Base-by-base conservation (phyloP, 1,140 invertebrate genomes). In the Procambarus clarkii region DNA sequence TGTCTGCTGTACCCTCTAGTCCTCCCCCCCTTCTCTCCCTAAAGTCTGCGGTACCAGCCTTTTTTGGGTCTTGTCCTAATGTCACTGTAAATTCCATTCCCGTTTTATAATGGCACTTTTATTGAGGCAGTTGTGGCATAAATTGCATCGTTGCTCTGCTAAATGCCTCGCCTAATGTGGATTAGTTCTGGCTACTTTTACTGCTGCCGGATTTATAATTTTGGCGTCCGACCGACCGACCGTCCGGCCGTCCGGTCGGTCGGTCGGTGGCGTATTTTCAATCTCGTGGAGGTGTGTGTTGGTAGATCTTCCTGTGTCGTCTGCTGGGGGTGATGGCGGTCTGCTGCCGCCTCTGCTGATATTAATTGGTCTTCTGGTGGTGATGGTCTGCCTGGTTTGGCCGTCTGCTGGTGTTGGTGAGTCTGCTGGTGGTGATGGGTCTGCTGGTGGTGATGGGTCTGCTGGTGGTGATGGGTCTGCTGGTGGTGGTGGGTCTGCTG, bases 81-180 rank as follows among this genome's bases (percentile, higher is more conserved):
- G 83, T 50, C 83, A 50, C 83, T 74, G 64, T 86, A 86, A 86
- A 86, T 86, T 77, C 83, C 69, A 74, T 76, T 86, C 44, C 69
- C 83, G 58, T 76, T 86, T 86, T 76, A 86, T 76, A 86, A 86
- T 86, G 83, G 69, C 48, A 86, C 83, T 86, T 86, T 86, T 86
- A 86, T 86, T 74, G 83, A 64, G 58, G 45, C 69, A 54, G 45
- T 86, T 86, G 83, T 50, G 83, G 83, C 83, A 86, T 86, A 86
- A 86, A 86, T 50, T 86, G 71, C 69, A 76, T 54, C 83, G 71
- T 86, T 86, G 76, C 83, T 86, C 69, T 45, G 69, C 83, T 86
- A 86, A 86, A 86, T 24, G 83, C 83, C 18, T 54, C 64, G 83
- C 69, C 71, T 86, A 86, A 76, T 76, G 83, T 86, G 83, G 71